phyloP scores from a whole-genome alignment of 2,888 invertebrate species.

The Apamea monoglypha region DNA sequence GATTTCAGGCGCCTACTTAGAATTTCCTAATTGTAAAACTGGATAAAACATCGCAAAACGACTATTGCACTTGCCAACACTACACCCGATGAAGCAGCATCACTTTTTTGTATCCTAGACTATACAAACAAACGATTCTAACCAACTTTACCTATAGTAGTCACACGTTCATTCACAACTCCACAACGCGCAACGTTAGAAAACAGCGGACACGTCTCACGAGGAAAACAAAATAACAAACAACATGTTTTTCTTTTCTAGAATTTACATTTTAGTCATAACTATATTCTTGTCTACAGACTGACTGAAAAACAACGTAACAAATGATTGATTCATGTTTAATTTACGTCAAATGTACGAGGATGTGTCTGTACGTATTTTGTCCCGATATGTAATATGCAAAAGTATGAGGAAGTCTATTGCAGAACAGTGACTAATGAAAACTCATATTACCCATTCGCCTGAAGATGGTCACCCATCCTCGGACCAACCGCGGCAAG shows the following conservation, averaged over 20 bases:
- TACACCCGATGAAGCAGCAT: too few species aligned
- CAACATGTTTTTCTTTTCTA: constrained; percentile 37
- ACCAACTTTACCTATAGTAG: neutral
- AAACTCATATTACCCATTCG: neutral
- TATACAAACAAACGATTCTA: neutral
- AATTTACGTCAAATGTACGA: constrained; percentile 25
- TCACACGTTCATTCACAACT: constrained; percentile 6
- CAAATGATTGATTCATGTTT: constrained; percentile 11
- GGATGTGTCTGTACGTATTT: neutral
- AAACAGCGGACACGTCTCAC: neutral
- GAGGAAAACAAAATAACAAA: constrained; percentile 35
- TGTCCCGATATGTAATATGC: neutral
- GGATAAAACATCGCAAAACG: too few species aligned
- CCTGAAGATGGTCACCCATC: too few species aligned
- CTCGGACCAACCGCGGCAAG: too few species aligned
- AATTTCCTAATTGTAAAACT: too few species aligned
- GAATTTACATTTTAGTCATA: constrained; percentile 30
- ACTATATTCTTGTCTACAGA: neutral
- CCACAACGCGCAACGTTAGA: neutral
- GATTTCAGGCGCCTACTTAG: too few species aligned
- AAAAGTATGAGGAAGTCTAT: constrained; percentile 11
- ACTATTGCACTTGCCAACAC: too few species aligned
- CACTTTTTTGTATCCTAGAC: too few species aligned
- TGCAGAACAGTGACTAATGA: neutral
- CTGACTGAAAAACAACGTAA: constrained; percentile 15